phyloP scores from a whole-genome alignment of 2,888 invertebrate species.

The Sesia bembeciformis region DNA sequence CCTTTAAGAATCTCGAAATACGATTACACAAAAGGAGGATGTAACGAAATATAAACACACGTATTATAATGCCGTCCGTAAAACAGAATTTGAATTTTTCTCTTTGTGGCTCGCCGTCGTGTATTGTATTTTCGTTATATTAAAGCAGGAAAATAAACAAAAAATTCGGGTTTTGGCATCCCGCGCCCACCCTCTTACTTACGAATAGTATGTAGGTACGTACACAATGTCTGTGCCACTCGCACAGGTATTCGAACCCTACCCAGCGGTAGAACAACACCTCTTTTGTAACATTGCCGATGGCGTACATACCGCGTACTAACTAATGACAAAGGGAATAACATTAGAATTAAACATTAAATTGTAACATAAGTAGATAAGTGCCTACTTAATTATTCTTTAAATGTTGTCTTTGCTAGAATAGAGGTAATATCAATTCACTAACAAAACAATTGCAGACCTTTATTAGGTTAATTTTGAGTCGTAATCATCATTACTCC shows the following conservation, averaged over 20 bases:
- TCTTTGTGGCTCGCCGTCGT: constrained; percentile 32
- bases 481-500: too few relatives aligned
- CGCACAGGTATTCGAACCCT: not conserved
- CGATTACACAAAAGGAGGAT: constrained; percentile 18
- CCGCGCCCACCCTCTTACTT: constrained; percentile 4
- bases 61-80: constrained; percentile 32
- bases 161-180: constrained; percentile 19
- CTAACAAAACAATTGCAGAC: too few relatives aligned
- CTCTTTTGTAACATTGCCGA: not conserved
- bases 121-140: constrained; percentile 46
- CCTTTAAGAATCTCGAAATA: constrained; percentile 21
- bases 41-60: constrained; percentile 25
- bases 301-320: not conserved
- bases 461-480: too few relatives aligned
- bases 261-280: not conserved
- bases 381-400: too few relatives aligned
- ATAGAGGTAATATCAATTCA: too few relatives aligned
- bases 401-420: too few relatives aligned
- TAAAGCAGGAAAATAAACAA: constrained; percentile 46
- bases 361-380: too few relatives aligned
- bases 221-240: not conserved
- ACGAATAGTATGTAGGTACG: not conserved
- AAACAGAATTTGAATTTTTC: constrained; percentile 41
- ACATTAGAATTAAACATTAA: too few relatives aligned
- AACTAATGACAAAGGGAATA: not conserved